phyloP scores from a whole-genome alignment of 2,797 vertebrate species.

The Sparus aurata region DNA sequence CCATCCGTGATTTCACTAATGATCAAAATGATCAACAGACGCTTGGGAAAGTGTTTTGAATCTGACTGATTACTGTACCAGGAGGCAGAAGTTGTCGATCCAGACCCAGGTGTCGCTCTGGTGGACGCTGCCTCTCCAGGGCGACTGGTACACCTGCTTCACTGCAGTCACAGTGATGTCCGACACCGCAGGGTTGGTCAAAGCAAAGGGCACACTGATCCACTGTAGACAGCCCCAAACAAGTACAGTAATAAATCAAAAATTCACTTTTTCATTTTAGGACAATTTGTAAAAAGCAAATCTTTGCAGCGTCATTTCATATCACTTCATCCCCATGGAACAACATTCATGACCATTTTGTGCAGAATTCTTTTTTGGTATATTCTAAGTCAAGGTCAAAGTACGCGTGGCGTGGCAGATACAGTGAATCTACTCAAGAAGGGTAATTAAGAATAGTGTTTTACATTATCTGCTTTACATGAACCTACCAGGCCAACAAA shows the following conservation, averaged over 20 bases:
- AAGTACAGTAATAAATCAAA: background rate
- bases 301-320: background rate
- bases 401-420: background rate
- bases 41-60: no score
- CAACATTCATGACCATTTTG: background rate
- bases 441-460: background rate
- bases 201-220: constrained; percentile 96
- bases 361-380: background rate
- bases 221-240: constrained; percentile 85
- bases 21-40: background rate
- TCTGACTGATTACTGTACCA: constrained; percentile 82
- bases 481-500: constrained; percentile 94
- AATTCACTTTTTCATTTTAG: background rate
- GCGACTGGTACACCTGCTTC: constrained; percentile 89
- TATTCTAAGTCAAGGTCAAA: constrained; percentile 10
- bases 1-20: background rate
- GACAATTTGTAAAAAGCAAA: background rate
- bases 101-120: constrained; percentile 90
- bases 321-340: background rate
- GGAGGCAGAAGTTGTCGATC: constrained; percentile 95
- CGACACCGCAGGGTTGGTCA: constrained; percentile 93
- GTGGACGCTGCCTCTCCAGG: constrained; percentile 92
- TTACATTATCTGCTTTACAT: background rate
- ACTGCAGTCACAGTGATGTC: constrained; percentile 94
- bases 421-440: background rate